Evolutionary conservation across 2,797 vertebrate species (phyloP), one percentile per base, ranked within the genome.

Genomic region (Thripadectes ignobilis): DNA sequence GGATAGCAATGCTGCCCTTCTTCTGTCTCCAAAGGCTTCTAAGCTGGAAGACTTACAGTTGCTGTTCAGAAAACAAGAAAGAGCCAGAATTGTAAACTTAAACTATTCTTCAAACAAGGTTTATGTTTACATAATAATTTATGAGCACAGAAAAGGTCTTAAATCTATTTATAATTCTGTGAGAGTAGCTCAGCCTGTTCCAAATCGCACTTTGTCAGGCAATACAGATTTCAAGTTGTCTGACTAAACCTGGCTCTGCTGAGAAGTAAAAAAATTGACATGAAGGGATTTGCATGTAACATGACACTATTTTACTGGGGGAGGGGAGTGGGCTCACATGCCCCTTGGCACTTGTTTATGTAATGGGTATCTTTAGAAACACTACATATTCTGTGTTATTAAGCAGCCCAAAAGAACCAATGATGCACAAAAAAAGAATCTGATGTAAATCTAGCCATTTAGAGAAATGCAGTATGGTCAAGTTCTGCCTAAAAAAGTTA

Each of bases 261-360:
- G 38, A 86, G n/a, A 86, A 67, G 20, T 19, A 18, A 68, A 84
- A 71, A 62, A n/a, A 3, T 0, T 67, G 38, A 71, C 20, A 29
- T 10, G 13, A 74, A 77, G 20, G 6, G 2, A 55, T 14, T 49
- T 57, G 7, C 29, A 58, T 10, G 8, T 38, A 76, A 58, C 9
- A 13, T 18, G 41, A 79, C 27, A 45, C 29, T 46, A 11, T 24
- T 51, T 29, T 5, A n/a, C 13, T 15, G 14, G 3, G 7, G 7
- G 4, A 12, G 8, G 6, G 4, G 6, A 9, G 8, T 3, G 29
- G 14, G 5, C 10, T 41, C 8, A 27, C 14, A n/a, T 46, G 16
- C 11, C 22, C 6, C 9, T 67, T 55, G 10, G 29, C 17, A 24
- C 22, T 43, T 36, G 34, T 5, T 59, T 61, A 13, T 41, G 14